phyloP scores from a whole-genome alignment of 1,140 invertebrate genomes.

The Fopius arisanus region DNA sequence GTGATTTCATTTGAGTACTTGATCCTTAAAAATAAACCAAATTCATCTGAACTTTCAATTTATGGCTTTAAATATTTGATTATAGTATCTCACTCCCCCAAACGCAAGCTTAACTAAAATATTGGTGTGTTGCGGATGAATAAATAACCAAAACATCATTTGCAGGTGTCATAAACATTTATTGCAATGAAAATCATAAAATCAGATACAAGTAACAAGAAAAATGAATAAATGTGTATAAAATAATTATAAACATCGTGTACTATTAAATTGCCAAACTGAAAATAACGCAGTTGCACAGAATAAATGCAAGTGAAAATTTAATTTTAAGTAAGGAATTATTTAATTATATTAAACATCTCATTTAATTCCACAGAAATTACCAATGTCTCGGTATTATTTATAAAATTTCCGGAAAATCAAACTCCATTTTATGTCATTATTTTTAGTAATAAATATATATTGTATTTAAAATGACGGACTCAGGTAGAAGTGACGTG shows the following conservation, averaged over 20 bases:
- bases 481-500: no score
- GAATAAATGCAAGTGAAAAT: background rate
- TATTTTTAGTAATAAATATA: no score
- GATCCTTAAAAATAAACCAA: no score
- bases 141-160: constrained; percentile 10
- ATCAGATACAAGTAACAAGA: background rate
- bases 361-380: no score
- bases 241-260: constrained; percentile 1
- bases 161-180: constrained; percentile 25
- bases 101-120: background rate
- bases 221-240: constrained; percentile 1
- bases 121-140: background rate
- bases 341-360: no score
- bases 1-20: no score
- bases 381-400: no score
- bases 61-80: background rate
- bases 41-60: no score
- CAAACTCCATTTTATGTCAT: no score
- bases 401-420: no score
- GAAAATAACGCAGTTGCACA: background rate
- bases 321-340: no score
- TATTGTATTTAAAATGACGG: no score
- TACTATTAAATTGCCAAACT: background rate
- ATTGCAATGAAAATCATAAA: constrained; percentile 21
- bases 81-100: background rate